Conservation (phyloP, 2,113 vertebrate genomes). For the Dasyornis broadbenti region DNA sequence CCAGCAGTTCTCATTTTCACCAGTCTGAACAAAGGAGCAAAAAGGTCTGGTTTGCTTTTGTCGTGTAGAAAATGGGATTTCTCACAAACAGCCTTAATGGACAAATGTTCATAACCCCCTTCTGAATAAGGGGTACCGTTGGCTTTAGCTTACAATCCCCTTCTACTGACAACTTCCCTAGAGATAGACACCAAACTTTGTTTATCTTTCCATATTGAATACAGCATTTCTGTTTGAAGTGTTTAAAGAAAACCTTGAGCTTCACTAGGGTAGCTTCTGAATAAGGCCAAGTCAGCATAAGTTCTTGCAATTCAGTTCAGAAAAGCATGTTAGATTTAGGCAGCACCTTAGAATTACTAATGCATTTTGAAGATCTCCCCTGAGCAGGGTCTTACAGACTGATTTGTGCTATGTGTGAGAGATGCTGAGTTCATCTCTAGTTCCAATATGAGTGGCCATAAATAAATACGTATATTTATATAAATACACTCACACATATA, state of each 20-base stretch:
- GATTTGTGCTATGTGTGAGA: neutral
- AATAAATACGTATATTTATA: constrained; percentile 6
- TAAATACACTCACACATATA: neutral
- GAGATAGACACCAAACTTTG: neutral
- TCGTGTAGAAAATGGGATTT: neutral
- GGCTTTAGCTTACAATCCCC: neutral
- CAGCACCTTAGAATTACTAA: neutral
- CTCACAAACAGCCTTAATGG: neutral
- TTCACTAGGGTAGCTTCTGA: neutral
- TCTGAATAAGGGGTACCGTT: neutral
- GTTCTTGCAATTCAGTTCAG: neutral
- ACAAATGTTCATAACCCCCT: neutral
- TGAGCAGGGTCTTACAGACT: neutral
- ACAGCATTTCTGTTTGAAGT: neutral
- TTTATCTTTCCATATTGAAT: neutral
- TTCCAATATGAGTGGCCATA: constrained; percentile 41
- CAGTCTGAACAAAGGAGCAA: fast-evolving
- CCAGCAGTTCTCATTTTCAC: neutral
- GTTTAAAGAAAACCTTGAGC: neutral
- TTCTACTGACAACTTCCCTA: neutral
- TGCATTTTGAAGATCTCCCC: neutral
- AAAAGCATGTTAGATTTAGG: neutral
- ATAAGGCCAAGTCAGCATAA: neutral
- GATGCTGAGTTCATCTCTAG: constrained; percentile 11
- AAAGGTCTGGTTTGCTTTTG: neutral